These are phyloP conservation scores for Centropus bengalensis DNA, from an alignment of 2,113 vertebrate species.

Conservation along the genomic window DNA sequence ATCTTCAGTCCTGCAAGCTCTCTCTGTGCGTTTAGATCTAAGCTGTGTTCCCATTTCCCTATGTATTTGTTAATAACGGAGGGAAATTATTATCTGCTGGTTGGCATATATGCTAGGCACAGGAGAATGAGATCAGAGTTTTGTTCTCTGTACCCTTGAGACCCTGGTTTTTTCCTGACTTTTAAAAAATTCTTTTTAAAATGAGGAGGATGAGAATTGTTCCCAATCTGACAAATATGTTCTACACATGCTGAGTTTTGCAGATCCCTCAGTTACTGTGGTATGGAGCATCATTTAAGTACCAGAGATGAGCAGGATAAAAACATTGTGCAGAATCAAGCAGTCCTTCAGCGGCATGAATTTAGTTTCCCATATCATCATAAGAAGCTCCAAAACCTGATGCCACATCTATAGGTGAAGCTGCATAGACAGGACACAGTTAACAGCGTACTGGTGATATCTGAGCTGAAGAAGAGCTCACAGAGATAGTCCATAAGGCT, in stretches of 20 bases:
- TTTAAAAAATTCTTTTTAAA: not conserved
- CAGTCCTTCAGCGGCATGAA: not conserved
- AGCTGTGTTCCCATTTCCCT: not conserved
- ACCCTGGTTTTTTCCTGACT: not conserved
- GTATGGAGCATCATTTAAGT: not conserved
- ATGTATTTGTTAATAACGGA: not conserved
- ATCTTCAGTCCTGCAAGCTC: not conserved
- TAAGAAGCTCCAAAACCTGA: not conserved
- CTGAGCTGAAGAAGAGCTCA: not conserved
- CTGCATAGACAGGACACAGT: not conserved
- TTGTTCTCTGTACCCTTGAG: not conserved
- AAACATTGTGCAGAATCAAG: not conserved
- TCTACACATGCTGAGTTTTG: not conserved
- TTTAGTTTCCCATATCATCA: not conserved
- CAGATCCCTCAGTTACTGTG: not conserved
- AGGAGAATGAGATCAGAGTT: not conserved
- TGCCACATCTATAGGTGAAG: not conserved
- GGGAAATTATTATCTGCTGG: not conserved
- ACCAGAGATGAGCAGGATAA: not conserved
- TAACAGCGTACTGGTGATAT: not conserved
- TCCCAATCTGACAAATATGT: not conserved
- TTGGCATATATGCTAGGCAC: not conserved
- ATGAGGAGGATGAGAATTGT: not conserved
- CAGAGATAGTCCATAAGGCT: not conserved
- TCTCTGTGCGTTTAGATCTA: not conserved